Base-by-base conservation (phyloP, 2,113 vertebrate species). In the Microcebus ravelobensis region DNA sequence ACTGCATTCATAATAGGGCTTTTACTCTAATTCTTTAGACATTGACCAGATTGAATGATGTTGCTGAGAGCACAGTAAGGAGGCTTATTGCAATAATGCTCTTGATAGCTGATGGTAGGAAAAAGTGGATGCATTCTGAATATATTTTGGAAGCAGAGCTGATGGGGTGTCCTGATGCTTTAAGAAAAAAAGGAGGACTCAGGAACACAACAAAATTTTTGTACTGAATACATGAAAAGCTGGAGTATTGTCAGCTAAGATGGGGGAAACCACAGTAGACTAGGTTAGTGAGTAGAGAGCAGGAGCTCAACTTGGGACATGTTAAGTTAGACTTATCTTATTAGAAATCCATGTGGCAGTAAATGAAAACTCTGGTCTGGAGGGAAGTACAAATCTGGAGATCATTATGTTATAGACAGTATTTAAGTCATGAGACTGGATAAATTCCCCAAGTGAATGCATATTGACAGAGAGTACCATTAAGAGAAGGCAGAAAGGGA, bases 391-490 rank as follows among this genome's bases (percentile, higher is more conserved):
- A 84, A 74, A 68, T 86, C 18, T 74, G 48, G 52, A 31, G 36
- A 11, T 67, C 73, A 31, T 82, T 91, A 83, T 57, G 3, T 18
- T 61, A 71, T 67, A 77, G 36, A 34, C 3, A 29, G 39, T 83
- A 87, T 94, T 90, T 87, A 87, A 92, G 63, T 94, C 70, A 34
- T 39, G 1, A 94, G 50, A 71, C 34, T 79, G 25, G 50, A 48
- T 90, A 17, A 70, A 31, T 94, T 97, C 55, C 42, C 52, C 7
- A 17, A 79, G 34, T 9, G 31, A 92, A 10, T 90, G 21, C 39
- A 3, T 89, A 68, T 17, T 86, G 42, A 63, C 20, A 76, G 68
- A 92, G 29, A 63, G 79, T 10, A 92, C 36, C 20, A 74, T 79
- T n/a, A 74, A 74, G 50, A 63, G 36, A 83, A 55, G 77, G 45